Evolutionary conservation across 2,888 invertebrate species (phyloP), one percentile per base, ranked within the genome.

Genomic region (Phrixothrix hirtus): DNA sequence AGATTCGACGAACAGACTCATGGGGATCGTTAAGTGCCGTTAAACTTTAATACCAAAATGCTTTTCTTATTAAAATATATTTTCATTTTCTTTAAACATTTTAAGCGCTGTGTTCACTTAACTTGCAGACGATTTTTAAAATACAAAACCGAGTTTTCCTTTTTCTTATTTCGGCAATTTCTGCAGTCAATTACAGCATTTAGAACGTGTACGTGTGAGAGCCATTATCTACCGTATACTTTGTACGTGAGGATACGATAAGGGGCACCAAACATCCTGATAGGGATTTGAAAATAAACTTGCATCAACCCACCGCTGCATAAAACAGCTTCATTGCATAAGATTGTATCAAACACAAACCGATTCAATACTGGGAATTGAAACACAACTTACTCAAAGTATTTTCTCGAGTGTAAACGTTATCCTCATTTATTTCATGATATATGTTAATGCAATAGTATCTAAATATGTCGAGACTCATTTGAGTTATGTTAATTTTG

Each of bases 401-500:
- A 17, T 32, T 49, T 50, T 29, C 49, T 37, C 42, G 36, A 31
- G 42, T 43, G 43, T 38, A 43, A 50, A 50, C 37, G 36, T 42
- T 43, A 26, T 43, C 38, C 38, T 45, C 44, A 34, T 44, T 45
- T 51, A 45, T 41, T 45, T 45, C 36, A 35, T 52, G 46, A 52
- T 52, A 29, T 51, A 52, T 46, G 52, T 41, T 52, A 46, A 47
- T 53, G 53, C 47, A 52, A 46, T 41, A 41, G 31, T 38, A 26
- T 39, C 45, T 41, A 51, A 41, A 45, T 41, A 45, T 36, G 51
- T 51, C 51, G 39, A 16, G 34, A 42, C 13, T 48, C 37, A 53
- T 53, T 53, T 53, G 53, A 53, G 31, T 53, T 53, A 53, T 53
- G 47, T 21, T 53, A 38, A 53, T 48, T 53, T 44, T 53, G 53